Evolutionary conservation across 2,888 invertebrate species (phyloP), one percentile per base, ranked within the genome.

Genomic region (Calliphora vomitoria): DNA sequence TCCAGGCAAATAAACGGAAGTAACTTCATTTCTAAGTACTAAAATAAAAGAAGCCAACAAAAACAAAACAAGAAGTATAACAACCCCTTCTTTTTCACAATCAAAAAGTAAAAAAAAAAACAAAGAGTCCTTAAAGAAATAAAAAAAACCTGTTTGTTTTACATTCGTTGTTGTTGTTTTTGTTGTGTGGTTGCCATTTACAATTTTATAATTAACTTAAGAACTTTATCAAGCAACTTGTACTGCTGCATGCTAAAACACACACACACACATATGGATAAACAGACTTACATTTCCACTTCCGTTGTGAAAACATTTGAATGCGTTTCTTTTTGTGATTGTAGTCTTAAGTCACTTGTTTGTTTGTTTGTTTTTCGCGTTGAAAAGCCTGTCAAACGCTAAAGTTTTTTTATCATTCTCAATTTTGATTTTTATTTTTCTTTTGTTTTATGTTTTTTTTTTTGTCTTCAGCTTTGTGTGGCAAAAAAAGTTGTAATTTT

Each of bases 121-220:
- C 71, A 18, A 60, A 38, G 55, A 84, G 55, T 78, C 71, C 83
- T 83, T 35, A 20, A 50, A 72, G 31, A 58, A 69, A 55, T 41
- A 72, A 31, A 78, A 75, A 60, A 82, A 83, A 53, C n/a, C 44
- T 87, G 78, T 85, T 87, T 87, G 72, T 84, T 75, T 80, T 71
- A 69, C 53, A 50, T 53, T 41, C 66, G 35, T 69, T 38, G 68
- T 72, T 85, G 82, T 82, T 79, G 81, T 90, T 88, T 90, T 91
- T 53, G 38, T 53, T 71, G 35, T 92, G 91, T 89, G 92, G 92
- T 90, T 89, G 90, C 89, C 89, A 89, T 87, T 87, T 87, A 90
- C 90, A 90, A 90, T 90, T 91, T 83, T 90, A 89, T 92, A 93
- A 92, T 92, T 92, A 92, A 92, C 90, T 90, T 90, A 89, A 90